A percentile compares a stretch with the other conserved stretches of the same genome.
Evolutionary conservation across 2,888 invertebrate species (phyloP).

Genomic region (Xestoiulus laeticollis): DNA sequence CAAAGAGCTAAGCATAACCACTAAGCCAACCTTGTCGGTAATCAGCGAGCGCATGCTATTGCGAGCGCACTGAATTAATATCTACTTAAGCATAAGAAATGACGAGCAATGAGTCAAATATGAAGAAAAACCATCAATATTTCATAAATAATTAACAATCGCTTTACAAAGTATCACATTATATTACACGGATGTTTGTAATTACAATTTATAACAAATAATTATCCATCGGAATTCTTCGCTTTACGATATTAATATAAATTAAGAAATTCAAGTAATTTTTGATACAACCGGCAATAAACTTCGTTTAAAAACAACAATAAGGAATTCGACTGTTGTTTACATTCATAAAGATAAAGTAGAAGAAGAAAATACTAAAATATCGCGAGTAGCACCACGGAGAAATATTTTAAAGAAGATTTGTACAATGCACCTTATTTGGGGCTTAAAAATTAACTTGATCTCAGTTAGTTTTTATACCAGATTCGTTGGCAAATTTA

Average conservation of each 20-base stretch:
- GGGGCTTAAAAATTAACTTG: too few species aligned
- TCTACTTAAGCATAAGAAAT: neutral
- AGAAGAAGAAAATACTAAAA: neutral
- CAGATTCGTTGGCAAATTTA: too few species aligned
- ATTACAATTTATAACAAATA: neutral
- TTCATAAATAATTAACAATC: constrained; percentile 24
- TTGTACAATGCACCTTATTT: too few species aligned
- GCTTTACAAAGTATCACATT: constrained; percentile 35
- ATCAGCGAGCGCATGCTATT: too few species aligned
- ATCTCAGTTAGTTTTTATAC: too few species aligned
- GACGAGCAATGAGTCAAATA: neutral
- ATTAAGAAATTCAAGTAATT: neutral
- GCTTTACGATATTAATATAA: neutral
- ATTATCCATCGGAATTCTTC: neutral
- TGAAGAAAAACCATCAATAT: neutral
- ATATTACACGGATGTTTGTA: neutral
- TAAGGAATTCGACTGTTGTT: neutral
- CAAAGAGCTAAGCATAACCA: too few species aligned
- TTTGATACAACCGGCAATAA: neutral
- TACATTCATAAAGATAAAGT: neutral
- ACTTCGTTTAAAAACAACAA: neutral
- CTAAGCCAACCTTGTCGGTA: too few species aligned
- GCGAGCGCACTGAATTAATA: neutral
- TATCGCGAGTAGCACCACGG: neutral
- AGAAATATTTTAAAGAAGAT: too few species aligned